Base-by-base conservation (phyloP, 2,888 invertebrate species). In the Rotaria magnacalcarata region DNA sequence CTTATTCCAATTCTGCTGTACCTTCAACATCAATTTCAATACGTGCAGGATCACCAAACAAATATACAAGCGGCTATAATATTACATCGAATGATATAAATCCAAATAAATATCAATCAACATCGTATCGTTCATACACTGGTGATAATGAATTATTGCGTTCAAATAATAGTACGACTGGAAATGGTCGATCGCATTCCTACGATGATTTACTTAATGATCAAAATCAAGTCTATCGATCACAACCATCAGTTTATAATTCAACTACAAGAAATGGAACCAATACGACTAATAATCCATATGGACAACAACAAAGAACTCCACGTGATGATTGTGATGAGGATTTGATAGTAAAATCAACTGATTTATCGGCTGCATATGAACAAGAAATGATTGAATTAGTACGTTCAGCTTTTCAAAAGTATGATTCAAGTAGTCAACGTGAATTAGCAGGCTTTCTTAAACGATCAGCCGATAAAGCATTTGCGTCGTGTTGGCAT, bases 401-500 rank as follows among this genome's bases (percentile, higher is more conserved):
- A 54, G 54, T 84, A 24, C 54, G 52, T 11, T n/a, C 27, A 54
- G n/a, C 56, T 21, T 41, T 52, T 54, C 84, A 27, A 34, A 52
- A 84, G 24, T 54, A 27, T n/a, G 56, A 84, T 41, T 34, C 34
- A 19, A 41, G 50, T n/a, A 56, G 24, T 56, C 56, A 54, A 41
- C 52, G 52, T 34, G 56, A 54, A 56, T n/a, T 84, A 54, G 84
- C 84, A n/a, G 56, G 84, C n/a, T 56, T 54, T 41, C 34, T 84
- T 24, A 84, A 84, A 56, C 56, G 52, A 54, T 34, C 52, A 24
- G 54, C 52, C 8, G 84, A 84, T 54, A 52, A 54, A 84, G n/a
- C 84, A 11, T 84, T 84, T 54, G 21, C 34, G 54, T 52, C 54
- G 19, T 84, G 56, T 54, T 84, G 84, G 84, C 84, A 84, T 84